These are phyloP conservation scores for Mesembrinibis cayennensis DNA, from an alignment of 2,113 vertebrate species.

Conservation along the genomic window DNA sequence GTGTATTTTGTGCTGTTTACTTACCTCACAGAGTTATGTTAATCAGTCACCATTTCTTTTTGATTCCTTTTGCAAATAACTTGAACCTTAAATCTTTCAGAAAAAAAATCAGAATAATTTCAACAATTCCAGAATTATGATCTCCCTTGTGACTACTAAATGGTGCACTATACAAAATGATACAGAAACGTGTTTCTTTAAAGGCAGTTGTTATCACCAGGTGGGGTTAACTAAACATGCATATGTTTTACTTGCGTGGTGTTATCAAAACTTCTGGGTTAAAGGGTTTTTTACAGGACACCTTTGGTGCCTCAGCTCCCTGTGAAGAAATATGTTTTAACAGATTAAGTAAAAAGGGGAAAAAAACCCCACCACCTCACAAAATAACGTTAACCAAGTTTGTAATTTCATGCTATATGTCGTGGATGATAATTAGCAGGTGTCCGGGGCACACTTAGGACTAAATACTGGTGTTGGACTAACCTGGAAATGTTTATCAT, in stretches of 20 bases:
- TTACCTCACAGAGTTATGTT: neutral
- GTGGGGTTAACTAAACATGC: neutral
- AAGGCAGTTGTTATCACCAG: neutral
- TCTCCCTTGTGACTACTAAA: neutral
- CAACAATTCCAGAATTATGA: neutral
- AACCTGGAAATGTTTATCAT: rapidly evolving
- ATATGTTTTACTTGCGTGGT: neutral
- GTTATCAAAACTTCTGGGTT: neutral
- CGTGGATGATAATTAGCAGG: neutral
- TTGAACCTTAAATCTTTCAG: neutral
- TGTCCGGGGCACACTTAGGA: neutral
- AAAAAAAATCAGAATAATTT: neutral
- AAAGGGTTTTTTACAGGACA: neutral
- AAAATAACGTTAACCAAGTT: neutral
- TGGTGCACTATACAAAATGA: neutral
- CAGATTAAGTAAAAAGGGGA: neutral
- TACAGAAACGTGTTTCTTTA: neutral
- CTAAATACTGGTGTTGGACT: neutral
- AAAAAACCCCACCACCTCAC: neutral
- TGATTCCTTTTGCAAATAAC: neutral
- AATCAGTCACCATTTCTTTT: neutral
- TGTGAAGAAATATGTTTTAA: neutral
- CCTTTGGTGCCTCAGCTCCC: neutral
- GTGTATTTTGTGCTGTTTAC: neutral
- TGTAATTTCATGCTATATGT: neutral